These are phyloP conservation scores for Microctonus brassicae DNA, from an alignment of 2,888 invertebrate genomes.

Conservation along the genomic window DNA sequence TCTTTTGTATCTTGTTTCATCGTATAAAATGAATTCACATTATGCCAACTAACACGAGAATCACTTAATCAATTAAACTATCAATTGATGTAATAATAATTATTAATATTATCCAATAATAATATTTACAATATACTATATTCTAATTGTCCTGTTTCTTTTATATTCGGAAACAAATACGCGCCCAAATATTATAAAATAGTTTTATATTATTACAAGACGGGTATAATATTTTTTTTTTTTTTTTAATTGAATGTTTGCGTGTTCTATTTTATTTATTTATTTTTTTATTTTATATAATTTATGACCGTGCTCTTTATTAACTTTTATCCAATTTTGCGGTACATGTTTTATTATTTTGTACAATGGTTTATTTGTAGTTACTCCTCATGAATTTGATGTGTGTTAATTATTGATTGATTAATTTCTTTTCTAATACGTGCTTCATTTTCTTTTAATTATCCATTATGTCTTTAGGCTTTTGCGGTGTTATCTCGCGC, in stretches of 20 bases:
- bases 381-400: not conserved
- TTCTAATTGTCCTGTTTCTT: conserved; percentile 56
- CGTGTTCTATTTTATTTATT: conserved; percentile 19
- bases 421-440: not conserved
- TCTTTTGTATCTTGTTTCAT: conserved; percentile 38
- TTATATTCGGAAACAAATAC: conserved; percentile 58
- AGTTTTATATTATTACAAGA: conserved; percentile 43
- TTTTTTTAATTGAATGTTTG: conserved; percentile 14
- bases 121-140: conserved; percentile 65
- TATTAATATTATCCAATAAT: conserved; percentile 63
- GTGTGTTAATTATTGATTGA: not conserved
- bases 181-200: conserved; percentile 57
- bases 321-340: not conserved
- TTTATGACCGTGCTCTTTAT: not conserved
- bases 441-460: not conserved
- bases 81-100: conserved; percentile 63
- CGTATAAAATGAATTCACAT: conserved; percentile 64
- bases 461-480: not conserved
- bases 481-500: not conserved
- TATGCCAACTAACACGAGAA: conserved; percentile 62
- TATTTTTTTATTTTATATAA: conserved; percentile 21
- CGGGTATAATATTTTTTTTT: conserved; percentile 29
- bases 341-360: not conserved
- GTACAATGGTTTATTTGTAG: conserved; percentile 2
- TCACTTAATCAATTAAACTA: conserved; percentile 65